Percentiles rank a stretch among this genome's conserved stretches.
These are phyloP conservation scores for Sphyrna mokarran DNA, from an alignment of 2,113 vertebrate genomes.

Conservation along the genomic window DNA sequence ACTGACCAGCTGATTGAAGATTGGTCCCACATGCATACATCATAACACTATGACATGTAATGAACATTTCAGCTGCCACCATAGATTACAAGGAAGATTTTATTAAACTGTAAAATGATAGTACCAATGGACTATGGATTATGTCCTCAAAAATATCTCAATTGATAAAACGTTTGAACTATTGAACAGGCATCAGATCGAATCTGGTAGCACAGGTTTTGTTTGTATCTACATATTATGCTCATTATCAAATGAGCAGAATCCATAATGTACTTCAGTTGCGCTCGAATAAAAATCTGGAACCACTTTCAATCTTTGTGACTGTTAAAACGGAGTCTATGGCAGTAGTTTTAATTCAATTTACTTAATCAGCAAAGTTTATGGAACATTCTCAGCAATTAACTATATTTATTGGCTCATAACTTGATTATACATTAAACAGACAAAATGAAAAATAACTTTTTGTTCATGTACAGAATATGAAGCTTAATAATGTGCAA, in stretches of 20 bases:
- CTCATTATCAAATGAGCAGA: background rate
- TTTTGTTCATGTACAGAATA: background rate
- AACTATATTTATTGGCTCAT: background rate
- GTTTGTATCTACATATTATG: background rate
- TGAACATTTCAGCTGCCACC: background rate
- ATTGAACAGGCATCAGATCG: background rate
- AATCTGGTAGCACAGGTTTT: background rate
- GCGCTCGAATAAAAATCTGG: background rate
- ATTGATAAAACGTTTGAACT: background rate
- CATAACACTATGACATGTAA: too few relatives aligned
- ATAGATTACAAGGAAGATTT: background rate
- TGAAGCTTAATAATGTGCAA: background rate
- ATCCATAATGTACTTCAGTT: background rate
- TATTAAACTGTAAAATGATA: background rate
- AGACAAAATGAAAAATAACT: background rate
- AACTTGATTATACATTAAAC: background rate
- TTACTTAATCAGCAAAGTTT: background rate
- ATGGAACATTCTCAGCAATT: background rate
- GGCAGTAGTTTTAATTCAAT: background rate
- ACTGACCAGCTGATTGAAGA: too few relatives aligned
- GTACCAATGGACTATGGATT: background rate
- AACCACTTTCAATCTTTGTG: background rate
- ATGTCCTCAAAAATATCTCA: background rate
- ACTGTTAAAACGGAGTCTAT: background rate
- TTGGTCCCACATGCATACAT: too few relatives aligned